phyloP scores from a whole-genome alignment of 1,140 invertebrate species.

The Teleopsis dalmanni region DNA sequence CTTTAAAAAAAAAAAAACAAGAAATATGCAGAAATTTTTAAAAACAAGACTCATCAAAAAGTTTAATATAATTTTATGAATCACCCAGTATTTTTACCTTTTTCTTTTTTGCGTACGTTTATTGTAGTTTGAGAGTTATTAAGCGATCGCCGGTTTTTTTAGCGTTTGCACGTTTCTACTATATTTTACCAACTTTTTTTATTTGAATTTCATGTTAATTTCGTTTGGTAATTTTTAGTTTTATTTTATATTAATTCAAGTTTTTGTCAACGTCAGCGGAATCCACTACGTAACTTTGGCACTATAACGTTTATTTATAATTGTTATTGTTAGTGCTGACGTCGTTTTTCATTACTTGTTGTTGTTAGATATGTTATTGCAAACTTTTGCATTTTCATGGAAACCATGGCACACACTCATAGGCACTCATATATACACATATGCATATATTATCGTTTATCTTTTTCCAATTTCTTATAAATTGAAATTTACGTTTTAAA shows the following conservation, averaged over 20 bases:
- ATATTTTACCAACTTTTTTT: not conserved
- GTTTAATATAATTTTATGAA: no score
- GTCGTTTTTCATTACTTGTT: constrained; percentile 7
- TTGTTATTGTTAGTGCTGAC: constrained; percentile 9
- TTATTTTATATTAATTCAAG: not conserved
- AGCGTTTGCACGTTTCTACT: not conserved
- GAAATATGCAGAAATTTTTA: no score
- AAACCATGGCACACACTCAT: not conserved
- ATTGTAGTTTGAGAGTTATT: not conserved
- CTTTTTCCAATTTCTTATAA: no score
- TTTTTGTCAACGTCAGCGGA: not conserved
- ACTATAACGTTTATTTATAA: not conserved
- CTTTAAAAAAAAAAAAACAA: no score
- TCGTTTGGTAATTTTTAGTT: not conserved
- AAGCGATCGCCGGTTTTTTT: not conserved
- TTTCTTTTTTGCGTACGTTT: constrained; percentile 1
- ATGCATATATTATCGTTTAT: no score
- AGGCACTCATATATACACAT: not conserved
- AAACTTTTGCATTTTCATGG: constrained; percentile 34
- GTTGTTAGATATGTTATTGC: not conserved
- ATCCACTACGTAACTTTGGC: no score
- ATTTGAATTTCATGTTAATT: not conserved
- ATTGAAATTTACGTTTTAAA: no score
- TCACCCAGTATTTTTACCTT: constrained; percentile 17
- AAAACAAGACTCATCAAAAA: no score